Percentiles rank a stretch among this genome's conserved stretches.
Evolutionary conservation across 2,113 vertebrate genomes (phyloP).

Genomic region (Chaetorhynchus papuensis): DNA sequence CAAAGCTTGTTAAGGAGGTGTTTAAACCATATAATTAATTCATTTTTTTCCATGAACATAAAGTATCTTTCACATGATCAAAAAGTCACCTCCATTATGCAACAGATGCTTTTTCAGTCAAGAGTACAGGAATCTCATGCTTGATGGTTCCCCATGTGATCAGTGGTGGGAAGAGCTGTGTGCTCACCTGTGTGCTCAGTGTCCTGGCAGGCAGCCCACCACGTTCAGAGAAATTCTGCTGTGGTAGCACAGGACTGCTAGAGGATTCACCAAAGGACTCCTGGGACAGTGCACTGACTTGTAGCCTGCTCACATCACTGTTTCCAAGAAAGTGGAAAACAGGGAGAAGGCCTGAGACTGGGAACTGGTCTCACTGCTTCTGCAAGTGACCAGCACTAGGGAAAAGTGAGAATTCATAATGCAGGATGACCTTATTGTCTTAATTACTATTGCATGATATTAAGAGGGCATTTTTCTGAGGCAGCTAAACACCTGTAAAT

Average conservation of each 20-base stretch:
- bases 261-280: not conserved
- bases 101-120: not conserved
- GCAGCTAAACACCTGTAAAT: not conserved
- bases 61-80: not conserved
- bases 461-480: not conserved
- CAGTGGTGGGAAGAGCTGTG: not conserved
- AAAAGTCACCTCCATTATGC: not conserved
- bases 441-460: not conserved
- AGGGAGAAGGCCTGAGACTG: not conserved
- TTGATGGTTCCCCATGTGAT: not conserved
- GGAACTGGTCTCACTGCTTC: not conserved
- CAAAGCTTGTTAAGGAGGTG: not conserved
- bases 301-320: not conserved
- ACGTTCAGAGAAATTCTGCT: accelerated
- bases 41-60: not conserved
- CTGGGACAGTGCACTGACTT: accelerated
- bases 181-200: not conserved
- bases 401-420: not conserved
- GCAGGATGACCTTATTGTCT: not conserved
- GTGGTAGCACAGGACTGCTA: not conserved
- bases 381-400: not conserved
- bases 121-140: not conserved
- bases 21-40: not conserved
- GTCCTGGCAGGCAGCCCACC: not conserved
- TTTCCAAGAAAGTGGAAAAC: not conserved